phyloP scores from a whole-genome alignment of 2,113 vertebrate species.

The Laterallus jamaicensis region DNA sequence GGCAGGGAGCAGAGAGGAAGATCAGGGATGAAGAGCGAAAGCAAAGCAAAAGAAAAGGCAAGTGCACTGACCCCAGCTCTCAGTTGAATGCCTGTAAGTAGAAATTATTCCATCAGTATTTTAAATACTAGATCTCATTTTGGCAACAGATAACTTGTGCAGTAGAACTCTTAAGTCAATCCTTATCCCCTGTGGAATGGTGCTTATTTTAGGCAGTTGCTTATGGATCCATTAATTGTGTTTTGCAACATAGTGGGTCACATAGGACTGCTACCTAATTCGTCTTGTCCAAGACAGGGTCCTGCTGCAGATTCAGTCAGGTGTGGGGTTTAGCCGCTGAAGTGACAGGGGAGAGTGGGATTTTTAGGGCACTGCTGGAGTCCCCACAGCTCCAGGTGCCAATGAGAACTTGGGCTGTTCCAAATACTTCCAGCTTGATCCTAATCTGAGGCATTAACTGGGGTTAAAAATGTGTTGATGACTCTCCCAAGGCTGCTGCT shows the following conservation, averaged over 20 bases:
- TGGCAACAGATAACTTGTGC: background rate
- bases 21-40: conserved; percentile 98
- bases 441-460: background rate
- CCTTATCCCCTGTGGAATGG: background rate
- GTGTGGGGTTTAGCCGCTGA: background rate
- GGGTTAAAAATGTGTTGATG: background rate
- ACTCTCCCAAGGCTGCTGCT: background rate
- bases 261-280: background rate
- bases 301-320: background rate
- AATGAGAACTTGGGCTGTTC: background rate
- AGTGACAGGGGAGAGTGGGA: background rate
- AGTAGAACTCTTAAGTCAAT: background rate
- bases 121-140: background rate
- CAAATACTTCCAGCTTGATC: background rate
- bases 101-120: background rate
- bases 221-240: background rate
- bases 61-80: conserved; percentile 81
- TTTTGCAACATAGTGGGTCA: background rate
- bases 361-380: background rate
- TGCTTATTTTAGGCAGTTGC: background rate
- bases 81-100: conserved; percentile 84
- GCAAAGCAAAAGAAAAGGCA: conserved; percentile 97
- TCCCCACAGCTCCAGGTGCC: background rate
- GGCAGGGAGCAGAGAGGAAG: conserved; percentile 93
- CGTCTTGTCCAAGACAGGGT: background rate